Base-by-base conservation (phyloP, 2,888 invertebrate species). In the Drosophila hamatofila region DNA sequence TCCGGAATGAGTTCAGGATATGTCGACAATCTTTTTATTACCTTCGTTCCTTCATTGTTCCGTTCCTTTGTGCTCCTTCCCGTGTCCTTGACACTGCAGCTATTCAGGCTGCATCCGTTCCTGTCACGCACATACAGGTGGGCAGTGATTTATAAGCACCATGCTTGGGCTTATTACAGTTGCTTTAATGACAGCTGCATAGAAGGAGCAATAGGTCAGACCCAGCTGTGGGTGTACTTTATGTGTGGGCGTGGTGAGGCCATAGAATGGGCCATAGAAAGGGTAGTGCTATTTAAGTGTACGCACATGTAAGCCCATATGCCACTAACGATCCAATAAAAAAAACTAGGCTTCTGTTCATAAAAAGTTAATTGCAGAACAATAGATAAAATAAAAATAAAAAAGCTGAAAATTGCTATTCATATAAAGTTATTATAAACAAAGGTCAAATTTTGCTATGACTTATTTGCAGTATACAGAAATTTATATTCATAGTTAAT, bases 91-190 rank as follows among this genome's bases (percentile, higher is more conserved):
- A 79, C 75, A 79, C 64, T 75, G 64, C 6, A 56, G 61, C 25
- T 27, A 67, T 72, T 49, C 25, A 21, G 75, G 48, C 61, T 78
- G 76, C 78, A 78, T 78, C 80, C 72, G 78, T 72, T 68, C 54
- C 67, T 75, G 78, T 75, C 78, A 78, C 67, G 72, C 76, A 68
- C 56, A 21, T 49, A 39, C 25, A 78, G 76, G 78, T 76, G 78
- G 78, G 78, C 56, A 44, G 61, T 78, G 78, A 78, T 78, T 78
- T 80, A 78, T 73, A 62, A 61, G 48, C 56, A 51, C 46, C 48
- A 21, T 9, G 46, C 69, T 52, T 51, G 23, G 54, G 52, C 12
- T 56, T 39, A 25, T 39, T 54, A 37, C 44, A 37, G 39, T 25
- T 35, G n/a, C 55, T 37, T 49, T 64, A 51, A 57, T 42, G 71